Evolutionary conservation across 1,140 invertebrate genomes (phyloP), one percentile per base, ranked within the genome.

Genomic region (Neuroterus valhalla): DNA sequence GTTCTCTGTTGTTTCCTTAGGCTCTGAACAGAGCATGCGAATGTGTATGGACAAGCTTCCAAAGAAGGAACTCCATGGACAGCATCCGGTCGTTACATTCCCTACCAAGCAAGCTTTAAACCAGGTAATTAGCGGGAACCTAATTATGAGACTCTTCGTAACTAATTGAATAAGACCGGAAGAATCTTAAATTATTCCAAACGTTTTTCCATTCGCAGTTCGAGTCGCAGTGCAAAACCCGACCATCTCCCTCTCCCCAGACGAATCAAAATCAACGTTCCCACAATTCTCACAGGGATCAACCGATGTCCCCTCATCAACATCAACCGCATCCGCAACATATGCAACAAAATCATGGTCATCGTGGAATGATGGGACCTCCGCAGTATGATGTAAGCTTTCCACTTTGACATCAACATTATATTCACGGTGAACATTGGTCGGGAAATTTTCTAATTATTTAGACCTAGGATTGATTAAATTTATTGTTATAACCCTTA

Each of bases 1-100:
- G 50, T 98, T 98, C 89, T 98, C 97, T 87, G 94, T 98, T 17
- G 94, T 98, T 78, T 96, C 96, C 2, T 91, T 99, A 66, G 96
- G 95, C 14, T 99, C 97, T 0, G 98, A 99, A 82, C 92, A 93
- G 75, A 99, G 98, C 76, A 94, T 97, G 82, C 93, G 97, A 74
- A 91, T 94, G 72, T 95, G 98, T 50, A 94, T 99, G 92, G 98
- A 99, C 70, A 94, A 96, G 78, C 91, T 99, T 48, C 94, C 96
- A 0, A 98, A 98, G 87, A 98, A 97, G 86, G 97, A 98, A 84
- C 91, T 99, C 14, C 97, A 99, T 88, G 98, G 98, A 31, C 98
- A 99, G 87, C 94, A 93, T 83, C 97, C 97, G 1, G 94, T 97
- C 68, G 98, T 99, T 44, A 98, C 98, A 19, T 95, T 96, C 86